Conservation (phyloP, 2,797 vertebrate species). For the Merluccius polli region DNA sequence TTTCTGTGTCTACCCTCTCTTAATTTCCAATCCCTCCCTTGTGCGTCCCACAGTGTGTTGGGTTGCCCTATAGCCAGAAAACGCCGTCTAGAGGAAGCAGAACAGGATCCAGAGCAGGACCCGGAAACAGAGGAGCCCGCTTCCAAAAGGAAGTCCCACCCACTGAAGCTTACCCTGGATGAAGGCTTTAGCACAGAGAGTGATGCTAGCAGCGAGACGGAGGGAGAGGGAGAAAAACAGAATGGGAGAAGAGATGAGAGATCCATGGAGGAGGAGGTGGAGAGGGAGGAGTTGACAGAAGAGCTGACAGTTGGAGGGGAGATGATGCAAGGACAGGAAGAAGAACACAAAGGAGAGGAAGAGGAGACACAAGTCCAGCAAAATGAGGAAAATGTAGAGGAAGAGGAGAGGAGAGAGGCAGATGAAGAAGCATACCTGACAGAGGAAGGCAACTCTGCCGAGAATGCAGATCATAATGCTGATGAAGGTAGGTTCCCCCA, state of each 20-base stretch:
- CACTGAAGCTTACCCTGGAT: conserved; percentile 86
- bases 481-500: conserved; percentile 42
- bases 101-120: conserved; percentile 58
- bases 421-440: conserved; percentile 29
- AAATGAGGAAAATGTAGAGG: conserved; percentile 21
- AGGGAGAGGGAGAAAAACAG: conserved; percentile 78
- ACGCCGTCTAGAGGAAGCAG: conserved; percentile 83
- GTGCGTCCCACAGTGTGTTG: conserved; percentile 72
- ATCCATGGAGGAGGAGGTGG: conserved; percentile 12
- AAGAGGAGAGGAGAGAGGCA: conserved; percentile 15
- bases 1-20: neutral
- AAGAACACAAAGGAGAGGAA: conserved; percentile 25
- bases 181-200: conserved; percentile 88
- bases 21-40: too few species aligned
- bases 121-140: conserved; percentile 68
- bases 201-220: conserved; percentile 83
- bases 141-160: conserved; percentile 89
- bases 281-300: conserved; percentile 19
- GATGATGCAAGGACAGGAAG: conserved; percentile 25
- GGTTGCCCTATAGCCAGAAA: conserved; percentile 94
- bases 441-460: conserved; percentile 28
- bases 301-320: conserved; percentile 21
- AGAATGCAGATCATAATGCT: conserved; percentile 50
- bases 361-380: neutral
- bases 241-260: conserved; percentile 42